Percentiles rank a stretch among this genome's conserved stretches.
Evolutionary conservation across 1,140 invertebrate genomes (phyloP).

Genomic region (Agrypnia vestita): DNA sequence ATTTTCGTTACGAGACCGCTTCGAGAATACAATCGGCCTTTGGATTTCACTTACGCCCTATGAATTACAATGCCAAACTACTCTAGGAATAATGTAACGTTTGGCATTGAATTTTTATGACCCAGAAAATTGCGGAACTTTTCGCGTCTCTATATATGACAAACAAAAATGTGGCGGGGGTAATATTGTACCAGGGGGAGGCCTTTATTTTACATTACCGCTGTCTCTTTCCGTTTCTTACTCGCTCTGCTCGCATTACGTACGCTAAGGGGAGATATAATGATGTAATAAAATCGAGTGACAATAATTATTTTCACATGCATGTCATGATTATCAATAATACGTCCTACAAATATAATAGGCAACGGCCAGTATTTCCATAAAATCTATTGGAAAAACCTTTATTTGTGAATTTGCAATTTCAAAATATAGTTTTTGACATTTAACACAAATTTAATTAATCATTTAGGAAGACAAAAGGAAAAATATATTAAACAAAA

Average conservation of each 20-base stretch:
- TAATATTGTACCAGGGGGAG: background rate
- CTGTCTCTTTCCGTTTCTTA: background rate
- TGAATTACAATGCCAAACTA: constrained; percentile 38
- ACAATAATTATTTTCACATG: no score
- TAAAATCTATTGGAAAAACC: no score
- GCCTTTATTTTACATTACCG: constrained; percentile 17
- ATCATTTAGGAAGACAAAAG: no score
- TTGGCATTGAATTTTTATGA: constrained; percentile 38
- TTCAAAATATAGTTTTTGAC: no score
- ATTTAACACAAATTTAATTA: no score
- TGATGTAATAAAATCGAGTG: no score
- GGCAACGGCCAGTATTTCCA: no score
- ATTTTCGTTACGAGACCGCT: constrained; percentile 25
- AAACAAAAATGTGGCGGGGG: constrained; percentile 15
- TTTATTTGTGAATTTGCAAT: no score
- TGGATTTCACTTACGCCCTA: constrained; percentile 35
- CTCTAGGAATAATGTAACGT: constrained; percentile 33
- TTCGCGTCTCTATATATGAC: constrained; percentile 9
- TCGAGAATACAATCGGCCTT: constrained; percentile 13
- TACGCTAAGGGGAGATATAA: no score
- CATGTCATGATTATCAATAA: no score
- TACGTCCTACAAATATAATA: no score
- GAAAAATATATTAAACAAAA: no score
- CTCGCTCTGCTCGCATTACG: background rate
- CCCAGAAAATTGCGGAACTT: constrained; percentile 35